Percentiles rank a stretch among this genome's conserved stretches.
These are phyloP conservation scores for Gryllus longicercus DNA, from an alignment of 2,888 invertebrate species.

Conservation along the genomic window DNA sequence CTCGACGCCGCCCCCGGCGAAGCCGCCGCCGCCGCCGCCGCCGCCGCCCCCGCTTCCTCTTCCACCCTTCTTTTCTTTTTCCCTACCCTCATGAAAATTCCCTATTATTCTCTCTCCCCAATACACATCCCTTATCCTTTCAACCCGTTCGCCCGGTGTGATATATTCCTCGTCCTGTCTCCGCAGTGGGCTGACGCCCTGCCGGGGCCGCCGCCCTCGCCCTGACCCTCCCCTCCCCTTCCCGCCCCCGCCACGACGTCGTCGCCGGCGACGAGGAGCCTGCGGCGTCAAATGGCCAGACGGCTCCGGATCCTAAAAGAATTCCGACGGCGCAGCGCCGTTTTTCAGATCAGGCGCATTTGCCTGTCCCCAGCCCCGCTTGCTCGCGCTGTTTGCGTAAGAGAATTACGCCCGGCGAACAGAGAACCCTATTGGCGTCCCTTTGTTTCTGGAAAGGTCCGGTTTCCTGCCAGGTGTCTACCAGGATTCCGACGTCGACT, in stretches of 20 bases:
- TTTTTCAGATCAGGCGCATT: background rate
- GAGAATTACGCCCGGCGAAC: background rate
- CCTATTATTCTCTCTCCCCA: conserved; percentile 35
- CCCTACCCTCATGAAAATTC: conserved; percentile 34
- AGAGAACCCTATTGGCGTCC: background rate
- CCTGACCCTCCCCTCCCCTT: background rate
- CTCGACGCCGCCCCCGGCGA: too few species aligned
- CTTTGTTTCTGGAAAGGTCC: background rate
- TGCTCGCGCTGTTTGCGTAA: background rate
- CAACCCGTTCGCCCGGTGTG: conserved; percentile 35
- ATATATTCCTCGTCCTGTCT: conserved; percentile 36
- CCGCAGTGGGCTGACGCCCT: conserved; percentile 20
- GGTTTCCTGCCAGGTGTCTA: too few species aligned
- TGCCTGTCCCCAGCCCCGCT: background rate
- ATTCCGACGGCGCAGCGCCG: background rate
- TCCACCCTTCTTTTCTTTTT: conserved; percentile 27
- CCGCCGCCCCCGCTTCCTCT: background rate
- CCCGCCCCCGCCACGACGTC: background rate
- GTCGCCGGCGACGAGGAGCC: background rate
- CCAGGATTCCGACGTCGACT: background rate
- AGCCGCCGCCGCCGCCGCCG: background rate
- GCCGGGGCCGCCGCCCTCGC: background rate
- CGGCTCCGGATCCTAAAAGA: background rate
- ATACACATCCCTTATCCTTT: conserved; percentile 37
- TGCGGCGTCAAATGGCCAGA: background rate